Evolutionary conservation across 2,888 invertebrate genomes (phyloP).

Genomic region (Drosophila infuscata): DNA sequence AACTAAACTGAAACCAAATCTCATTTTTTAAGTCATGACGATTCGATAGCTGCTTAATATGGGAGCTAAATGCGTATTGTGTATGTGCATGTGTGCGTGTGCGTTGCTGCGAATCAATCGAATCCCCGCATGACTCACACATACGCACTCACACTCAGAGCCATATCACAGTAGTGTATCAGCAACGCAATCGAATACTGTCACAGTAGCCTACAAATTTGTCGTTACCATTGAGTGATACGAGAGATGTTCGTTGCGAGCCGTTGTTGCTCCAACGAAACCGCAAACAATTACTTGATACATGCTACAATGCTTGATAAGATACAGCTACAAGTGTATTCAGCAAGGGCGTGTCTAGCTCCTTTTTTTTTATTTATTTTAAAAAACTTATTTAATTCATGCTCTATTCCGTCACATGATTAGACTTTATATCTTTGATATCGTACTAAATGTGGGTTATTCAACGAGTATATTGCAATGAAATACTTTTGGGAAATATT

Average conservation of each 20-base stretch:
- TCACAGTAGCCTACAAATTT: conserved; percentile 12
- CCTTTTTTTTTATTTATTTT: neutral
- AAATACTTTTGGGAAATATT: neutral
- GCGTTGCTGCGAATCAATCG: conserved; percentile 28
- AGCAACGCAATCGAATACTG: conserved; percentile 5
- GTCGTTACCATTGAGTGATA: conserved; percentile 8
- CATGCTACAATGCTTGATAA: conserved; percentile 28
- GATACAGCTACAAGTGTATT: conserved; percentile 20
- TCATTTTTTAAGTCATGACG: conserved; percentile 42
- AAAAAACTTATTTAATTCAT: neutral
- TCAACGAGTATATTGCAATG: neutral
- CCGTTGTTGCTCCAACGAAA: conserved; percentile 6
- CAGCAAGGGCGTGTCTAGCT: neutral
- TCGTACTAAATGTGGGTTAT: neutral
- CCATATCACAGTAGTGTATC: neutral
- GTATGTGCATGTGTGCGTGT: conserved; percentile 1
- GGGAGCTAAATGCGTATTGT: conserved; percentile 26
- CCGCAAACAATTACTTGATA: conserved; percentile 37
- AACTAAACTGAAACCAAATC: conserved; percentile 17
- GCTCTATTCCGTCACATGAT: neutral
- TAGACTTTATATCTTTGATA: neutral
- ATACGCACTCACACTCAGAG: neutral
- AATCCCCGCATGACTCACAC: conserved; percentile 24
- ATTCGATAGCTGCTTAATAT: conserved; percentile 23
- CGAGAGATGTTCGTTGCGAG: neutral